Evolutionary conservation across 2,113 vertebrate species (phyloP).

Genomic region (Noturus placidus): DNA sequence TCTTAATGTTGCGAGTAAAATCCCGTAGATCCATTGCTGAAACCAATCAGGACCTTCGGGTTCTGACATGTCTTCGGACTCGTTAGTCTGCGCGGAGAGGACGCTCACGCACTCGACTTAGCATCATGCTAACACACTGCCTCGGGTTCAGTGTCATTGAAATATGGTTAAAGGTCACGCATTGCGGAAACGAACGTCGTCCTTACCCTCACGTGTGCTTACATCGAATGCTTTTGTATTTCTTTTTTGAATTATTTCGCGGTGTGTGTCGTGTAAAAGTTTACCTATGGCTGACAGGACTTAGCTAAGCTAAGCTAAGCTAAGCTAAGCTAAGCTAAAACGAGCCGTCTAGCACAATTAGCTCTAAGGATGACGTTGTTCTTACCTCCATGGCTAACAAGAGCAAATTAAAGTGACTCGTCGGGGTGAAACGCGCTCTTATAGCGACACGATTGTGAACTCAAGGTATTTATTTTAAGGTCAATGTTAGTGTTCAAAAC

Average conservation of each 20-base stretch:
- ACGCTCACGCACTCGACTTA: not conserved
- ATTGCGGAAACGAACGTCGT: not conserved
- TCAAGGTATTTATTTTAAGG: not conserved
- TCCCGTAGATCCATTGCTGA: not conserved
- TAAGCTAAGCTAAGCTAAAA: not conserved
- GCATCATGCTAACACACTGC: conserved; percentile 17
- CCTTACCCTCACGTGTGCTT: not conserved
- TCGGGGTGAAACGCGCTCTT: conserved; percentile 14
- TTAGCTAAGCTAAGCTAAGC: not conserved
- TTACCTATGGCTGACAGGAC: not conserved
- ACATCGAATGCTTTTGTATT: not conserved
- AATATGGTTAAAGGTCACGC: not conserved
- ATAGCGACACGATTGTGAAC: conserved; percentile 35
- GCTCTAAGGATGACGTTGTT: not conserved
- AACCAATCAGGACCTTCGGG: not conserved
- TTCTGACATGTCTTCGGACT: not conserved
- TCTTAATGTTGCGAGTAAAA: not conserved
- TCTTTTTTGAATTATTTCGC: not conserved
- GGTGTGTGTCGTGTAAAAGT: not conserved
- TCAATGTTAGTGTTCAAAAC: not conserved
- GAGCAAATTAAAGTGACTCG: conserved; percentile 3
- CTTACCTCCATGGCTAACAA: conserved; percentile 52
- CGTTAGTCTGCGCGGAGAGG: not conserved
- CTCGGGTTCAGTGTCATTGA: not conserved
- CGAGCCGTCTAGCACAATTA: not conserved